Evolutionary conservation across 2,113 vertebrate species (phyloP), one percentile per base, ranked within the genome.

Genomic region (Callospermophilus lateralis): DNA sequence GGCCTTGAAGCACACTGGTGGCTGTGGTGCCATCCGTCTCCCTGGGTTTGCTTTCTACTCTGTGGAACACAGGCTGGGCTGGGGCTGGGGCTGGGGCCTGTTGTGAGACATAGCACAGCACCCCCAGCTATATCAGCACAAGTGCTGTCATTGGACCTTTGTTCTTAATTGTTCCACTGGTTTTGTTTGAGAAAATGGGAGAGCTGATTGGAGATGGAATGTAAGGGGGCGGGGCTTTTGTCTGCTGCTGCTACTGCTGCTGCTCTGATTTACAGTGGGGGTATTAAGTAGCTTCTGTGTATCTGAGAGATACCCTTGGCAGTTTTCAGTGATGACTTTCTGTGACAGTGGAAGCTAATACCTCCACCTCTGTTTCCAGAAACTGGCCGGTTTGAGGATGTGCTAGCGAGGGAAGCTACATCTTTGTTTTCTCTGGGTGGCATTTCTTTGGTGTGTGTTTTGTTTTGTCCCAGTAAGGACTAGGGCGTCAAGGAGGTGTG

Each of bases 251-350:
- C 45, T 45, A 8, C 48, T 51, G 48, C 48, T 13, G 20, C n/a
- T 12, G 0, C 6, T 3, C 26, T n/a, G 1, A 3, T 39, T 32
- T 10, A 10, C 24, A 32, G 4, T 51, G 67, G 61, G 1, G 30
- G 0, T 12, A 1, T 34, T 42, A 10, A 2, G 7, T 39, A 65
- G 79, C 42, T 24, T 8, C 26, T 51, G 4, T 45, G 1, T 22
- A 24, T 45, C 77, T 70, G 13, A 10, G 2, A 48, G 79, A 1
- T 76, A 81, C 6, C 34, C 37, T 55, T 58, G 32, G 67, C 15
- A 30, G 61, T 6, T 13, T n/a, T 42, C 30, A 7, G 34, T 32
- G 4, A 28, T 30, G 39, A 61, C 22, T 51, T 22, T 73, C 45
- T 42, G 26, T 58, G 70, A 68, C 16, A 28, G 39, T 72, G 58